Conservation (phyloP, 2,113 vertebrate genomes). For the Nyctereutes procyonoides region DNA sequence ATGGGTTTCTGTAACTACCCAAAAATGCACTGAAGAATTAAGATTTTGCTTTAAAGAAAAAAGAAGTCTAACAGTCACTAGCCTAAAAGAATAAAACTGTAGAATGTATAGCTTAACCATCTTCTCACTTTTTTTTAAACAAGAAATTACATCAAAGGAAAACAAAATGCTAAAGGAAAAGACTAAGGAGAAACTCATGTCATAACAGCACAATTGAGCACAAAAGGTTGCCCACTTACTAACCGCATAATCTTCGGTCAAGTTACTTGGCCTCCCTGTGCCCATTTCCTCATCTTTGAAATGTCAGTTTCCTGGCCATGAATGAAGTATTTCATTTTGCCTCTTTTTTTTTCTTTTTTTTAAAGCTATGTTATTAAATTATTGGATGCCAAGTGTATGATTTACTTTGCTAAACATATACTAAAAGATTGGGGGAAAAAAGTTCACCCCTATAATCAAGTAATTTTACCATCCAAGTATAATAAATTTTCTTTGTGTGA, state of each 20-base stretch:
- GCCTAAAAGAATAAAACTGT: conserved; percentile 34
- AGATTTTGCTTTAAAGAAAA: neutral
- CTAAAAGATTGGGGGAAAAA: neutral
- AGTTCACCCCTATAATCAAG: conserved; percentile 5
- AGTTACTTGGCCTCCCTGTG: neutral
- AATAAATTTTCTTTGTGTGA: neutral
- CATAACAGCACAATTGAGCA: fast-evolving
- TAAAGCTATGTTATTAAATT: conserved; percentile 21
- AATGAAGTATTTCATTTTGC: neutral
- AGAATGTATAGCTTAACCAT: neutral
- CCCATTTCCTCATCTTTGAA: neutral
- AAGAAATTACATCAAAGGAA: neutral
- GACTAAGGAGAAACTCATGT: neutral
- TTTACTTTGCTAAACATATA: neutral
- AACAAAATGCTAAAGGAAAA: neutral
- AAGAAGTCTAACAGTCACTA: neutral
- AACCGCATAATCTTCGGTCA: neutral
- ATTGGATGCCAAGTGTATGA: neutral
- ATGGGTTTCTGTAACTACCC: neutral
- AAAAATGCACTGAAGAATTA: neutral
- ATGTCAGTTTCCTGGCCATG: neutral
- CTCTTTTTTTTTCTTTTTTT: neutral
- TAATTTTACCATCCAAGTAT: neutral
- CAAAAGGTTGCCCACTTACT: neutral
- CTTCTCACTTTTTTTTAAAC: neutral